Percentiles rank a stretch among this genome's conserved stretches.
phyloP scores from a whole-genome alignment of 2,113 vertebrate genomes.

The Verasper variegatus region DNA sequence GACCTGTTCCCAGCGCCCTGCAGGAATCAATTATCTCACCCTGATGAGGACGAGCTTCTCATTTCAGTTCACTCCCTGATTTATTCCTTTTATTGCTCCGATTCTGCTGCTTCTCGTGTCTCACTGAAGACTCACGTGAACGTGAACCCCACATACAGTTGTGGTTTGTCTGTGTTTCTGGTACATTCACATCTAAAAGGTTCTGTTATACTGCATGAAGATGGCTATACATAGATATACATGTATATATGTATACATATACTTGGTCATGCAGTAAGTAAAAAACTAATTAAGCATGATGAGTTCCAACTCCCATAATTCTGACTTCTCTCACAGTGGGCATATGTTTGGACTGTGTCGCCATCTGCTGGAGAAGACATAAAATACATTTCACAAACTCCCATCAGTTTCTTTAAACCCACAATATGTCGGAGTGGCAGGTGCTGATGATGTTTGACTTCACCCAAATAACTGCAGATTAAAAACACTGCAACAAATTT shows the following conservation, averaged over 20 bases:
- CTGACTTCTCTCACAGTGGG: no score
- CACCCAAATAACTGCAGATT: no score
- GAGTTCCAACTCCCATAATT: background rate
- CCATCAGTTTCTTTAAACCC: background rate
- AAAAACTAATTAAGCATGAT: background rate
- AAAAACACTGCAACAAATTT: no score
- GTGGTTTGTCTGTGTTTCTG: background rate
- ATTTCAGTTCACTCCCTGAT: constrained; percentile 36
- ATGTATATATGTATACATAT: no score
- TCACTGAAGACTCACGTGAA: background rate
- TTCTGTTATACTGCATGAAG: background rate
- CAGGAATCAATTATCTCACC: constrained; percentile 66
- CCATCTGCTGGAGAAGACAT: constrained; percentile 61
- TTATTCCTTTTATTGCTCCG: constrained; percentile 22
- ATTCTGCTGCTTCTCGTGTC: constrained; percentile 11
- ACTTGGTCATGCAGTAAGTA: background rate
- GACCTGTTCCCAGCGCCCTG: constrained; percentile 27
- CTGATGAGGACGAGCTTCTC: constrained; percentile 46
- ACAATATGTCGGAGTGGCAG: no score
- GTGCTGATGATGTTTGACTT: background rate
- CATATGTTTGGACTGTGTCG: constrained; percentile 56
- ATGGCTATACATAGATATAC: background rate
- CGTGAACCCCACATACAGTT: background rate
- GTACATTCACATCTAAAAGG: background rate
- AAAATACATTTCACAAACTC: background rate